These are phyloP conservation scores for Agraylea sexmaculata DNA, from an alignment of 1,140 invertebrate genomes.

Conservation along the genomic window DNA sequence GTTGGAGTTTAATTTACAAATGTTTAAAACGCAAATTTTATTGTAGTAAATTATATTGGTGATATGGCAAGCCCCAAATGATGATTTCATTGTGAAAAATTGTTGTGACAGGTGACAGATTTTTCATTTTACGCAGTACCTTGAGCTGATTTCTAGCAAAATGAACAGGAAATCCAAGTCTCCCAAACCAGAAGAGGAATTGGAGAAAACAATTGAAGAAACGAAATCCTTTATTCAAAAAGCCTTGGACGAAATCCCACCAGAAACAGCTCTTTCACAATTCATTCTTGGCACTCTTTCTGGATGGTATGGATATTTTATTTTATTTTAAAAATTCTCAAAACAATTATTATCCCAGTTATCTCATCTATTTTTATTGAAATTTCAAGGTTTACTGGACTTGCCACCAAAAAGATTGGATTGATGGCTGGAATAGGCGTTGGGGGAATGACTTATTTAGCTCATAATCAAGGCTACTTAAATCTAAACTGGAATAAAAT, in stretches of 20 bases:
- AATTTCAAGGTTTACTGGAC: conserved; percentile 59
- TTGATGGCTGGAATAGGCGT: conserved; percentile 68
- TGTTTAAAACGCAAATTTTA: too few species aligned
- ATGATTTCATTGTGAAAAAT: too few species aligned
- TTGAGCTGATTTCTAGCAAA: too few species aligned
- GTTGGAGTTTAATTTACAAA: too few species aligned
- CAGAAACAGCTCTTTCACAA: conserved; percentile 65
- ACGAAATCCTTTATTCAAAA: conserved; percentile 48
- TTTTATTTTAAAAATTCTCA: neutral
- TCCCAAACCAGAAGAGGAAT: conserved; percentile 16
- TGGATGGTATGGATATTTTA: conserved; percentile 55
- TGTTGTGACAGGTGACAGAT: too few species aligned
- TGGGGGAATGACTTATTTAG: conserved; percentile 73
- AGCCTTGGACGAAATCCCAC: conserved; percentile 56
- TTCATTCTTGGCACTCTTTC: conserved; percentile 60
- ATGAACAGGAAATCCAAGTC: too few species aligned
- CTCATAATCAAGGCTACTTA: conserved; percentile 72
- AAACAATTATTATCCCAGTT: neutral
- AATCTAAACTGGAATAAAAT: conserved; percentile 72
- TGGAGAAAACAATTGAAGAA: conserved; percentile 38
- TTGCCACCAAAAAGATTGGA: conserved; percentile 70
- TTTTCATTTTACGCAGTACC: too few species aligned
- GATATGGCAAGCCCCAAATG: too few species aligned
- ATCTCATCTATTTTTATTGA: too few species aligned
- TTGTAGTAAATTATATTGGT: too few species aligned